These are phyloP conservation scores for Eilema depressum DNA, from an alignment of 2,888 invertebrate genomes.

Conservation along the genomic window DNA sequence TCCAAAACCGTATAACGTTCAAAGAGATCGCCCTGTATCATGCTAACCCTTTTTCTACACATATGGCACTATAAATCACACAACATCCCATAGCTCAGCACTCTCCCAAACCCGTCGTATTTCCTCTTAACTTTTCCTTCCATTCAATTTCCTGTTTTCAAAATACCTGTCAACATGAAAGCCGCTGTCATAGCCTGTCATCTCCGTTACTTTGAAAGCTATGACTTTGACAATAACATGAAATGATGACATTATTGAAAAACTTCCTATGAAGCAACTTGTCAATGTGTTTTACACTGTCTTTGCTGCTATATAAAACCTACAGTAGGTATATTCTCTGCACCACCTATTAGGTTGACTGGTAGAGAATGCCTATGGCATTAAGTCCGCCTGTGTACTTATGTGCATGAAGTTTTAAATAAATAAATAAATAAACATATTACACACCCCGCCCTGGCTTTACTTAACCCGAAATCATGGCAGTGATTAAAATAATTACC, in stretches of 20 bases:
- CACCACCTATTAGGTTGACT: too few relatives aligned
- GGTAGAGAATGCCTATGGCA: too few relatives aligned
- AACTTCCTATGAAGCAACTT: background rate
- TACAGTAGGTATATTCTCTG: too few relatives aligned
- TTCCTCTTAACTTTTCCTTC: background rate
- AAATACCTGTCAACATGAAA: slow-evolving; percentile 21
- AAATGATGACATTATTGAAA: background rate
- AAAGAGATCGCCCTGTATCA: background rate
- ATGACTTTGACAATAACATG: slow-evolving; percentile 1
- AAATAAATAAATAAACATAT: too few relatives aligned
- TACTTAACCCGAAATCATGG: too few relatives aligned
- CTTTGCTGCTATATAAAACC: background rate
- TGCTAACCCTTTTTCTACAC: background rate
- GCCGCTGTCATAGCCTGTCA: slow-evolving; percentile 13
- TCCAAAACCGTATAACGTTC: background rate
- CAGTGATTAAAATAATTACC: too few relatives aligned
- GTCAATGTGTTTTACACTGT: background rate
- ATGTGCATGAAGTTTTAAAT: too few relatives aligned
- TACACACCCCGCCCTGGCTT: too few relatives aligned
- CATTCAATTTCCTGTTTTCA: slow-evolving; percentile 35
- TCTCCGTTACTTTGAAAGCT: background rate
- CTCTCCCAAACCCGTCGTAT: background rate
- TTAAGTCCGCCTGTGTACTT: too few relatives aligned
- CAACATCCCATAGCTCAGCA: background rate
- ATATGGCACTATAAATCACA: background rate